Percentiles rank a stretch among this genome's conserved stretches.
phyloP scores from a whole-genome alignment of 2,797 vertebrate genomes.

The Premnoplex brunnescens region DNA sequence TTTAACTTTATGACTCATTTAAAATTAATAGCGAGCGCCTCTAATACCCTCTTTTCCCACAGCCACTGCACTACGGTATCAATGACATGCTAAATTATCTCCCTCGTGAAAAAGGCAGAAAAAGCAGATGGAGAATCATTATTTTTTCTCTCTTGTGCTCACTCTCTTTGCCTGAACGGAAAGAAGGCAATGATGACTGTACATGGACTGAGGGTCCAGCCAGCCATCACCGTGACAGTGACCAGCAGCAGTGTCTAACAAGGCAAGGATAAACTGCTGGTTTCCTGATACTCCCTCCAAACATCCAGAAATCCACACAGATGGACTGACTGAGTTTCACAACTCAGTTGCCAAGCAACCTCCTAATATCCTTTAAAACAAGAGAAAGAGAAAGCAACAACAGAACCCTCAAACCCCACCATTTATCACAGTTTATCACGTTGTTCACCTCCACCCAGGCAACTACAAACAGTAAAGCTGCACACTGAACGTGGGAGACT shows the following conservation, averaged over 20 bases:
- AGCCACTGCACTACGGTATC: neutral
- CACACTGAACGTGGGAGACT: neutral
- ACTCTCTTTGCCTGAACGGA: neutral
- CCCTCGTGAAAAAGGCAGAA: neutral
- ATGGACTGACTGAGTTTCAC: neutral
- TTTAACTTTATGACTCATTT: neutral
- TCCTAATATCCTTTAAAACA: neutral
- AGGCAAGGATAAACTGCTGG: neutral
- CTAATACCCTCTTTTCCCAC: neutral
- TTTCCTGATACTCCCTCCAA: neutral
- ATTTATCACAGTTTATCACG: neutral
- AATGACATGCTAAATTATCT: neutral
- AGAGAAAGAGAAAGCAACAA: neutral
- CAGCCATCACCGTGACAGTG: neutral
- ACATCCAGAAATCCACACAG: neutral
- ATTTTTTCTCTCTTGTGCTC: neutral
- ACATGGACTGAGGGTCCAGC: rapidly evolving
- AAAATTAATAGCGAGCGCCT: neutral
- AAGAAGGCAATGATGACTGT: neutral
- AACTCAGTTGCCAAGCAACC: neutral
- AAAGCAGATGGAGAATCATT: neutral
- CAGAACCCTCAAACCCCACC: neutral
- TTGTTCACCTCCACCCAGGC: neutral
- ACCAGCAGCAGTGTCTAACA: neutral
- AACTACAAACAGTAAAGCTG: neutral